Evolutionary conservation across 1,140 invertebrate species (phyloP), one percentile per base, ranked within the genome.

Genomic region (Brachionus rubens): DNA sequence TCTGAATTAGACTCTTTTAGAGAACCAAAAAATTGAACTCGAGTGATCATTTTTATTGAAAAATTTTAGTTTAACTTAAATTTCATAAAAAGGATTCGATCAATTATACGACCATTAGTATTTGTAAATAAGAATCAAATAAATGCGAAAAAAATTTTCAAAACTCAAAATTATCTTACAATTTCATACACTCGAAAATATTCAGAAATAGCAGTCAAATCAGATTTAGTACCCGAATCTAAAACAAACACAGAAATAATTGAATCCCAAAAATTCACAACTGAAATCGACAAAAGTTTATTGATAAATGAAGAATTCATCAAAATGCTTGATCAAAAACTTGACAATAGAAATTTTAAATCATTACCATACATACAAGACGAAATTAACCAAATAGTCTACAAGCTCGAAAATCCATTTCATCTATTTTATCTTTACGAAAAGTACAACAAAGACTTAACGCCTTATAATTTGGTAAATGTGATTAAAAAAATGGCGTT

Each of bases 391-490:
- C 41, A 14, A 3, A 19, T 65, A 41, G 30, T 65, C n/a, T 43
- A 65, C 16, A 65, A 65, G 14, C 2, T 72, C 9, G 68, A 48
- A 36, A 50, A 54, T 30, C 46, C 68, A 9, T 72, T 33, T 12
- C 43, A 50, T 21, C 19, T 72, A 10, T 50, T 50, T 50, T 54
- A 50, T 41, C 26, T 72, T 19, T 48, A 72, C 50, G 46, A 72
- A 50, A 72, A 72, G 24, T 72, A 54, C 50, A 40, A n/a, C 21
- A 48, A 72, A 30, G 68, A 72, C 14, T 72, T 72, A 2, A 50
- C 40, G 21, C 19, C 68, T 36, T 50, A 26, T 14, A 50, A 50
- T 28, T 33, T 48, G 21, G 68, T 72, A 6, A 72, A 72, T 72
- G 16, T 48, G 16, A 50, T 48, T 21, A 54, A 48, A 41, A 72